phyloP scores from a whole-genome alignment of 1,140 invertebrate genomes.

The Heliconius eleuchia region DNA sequence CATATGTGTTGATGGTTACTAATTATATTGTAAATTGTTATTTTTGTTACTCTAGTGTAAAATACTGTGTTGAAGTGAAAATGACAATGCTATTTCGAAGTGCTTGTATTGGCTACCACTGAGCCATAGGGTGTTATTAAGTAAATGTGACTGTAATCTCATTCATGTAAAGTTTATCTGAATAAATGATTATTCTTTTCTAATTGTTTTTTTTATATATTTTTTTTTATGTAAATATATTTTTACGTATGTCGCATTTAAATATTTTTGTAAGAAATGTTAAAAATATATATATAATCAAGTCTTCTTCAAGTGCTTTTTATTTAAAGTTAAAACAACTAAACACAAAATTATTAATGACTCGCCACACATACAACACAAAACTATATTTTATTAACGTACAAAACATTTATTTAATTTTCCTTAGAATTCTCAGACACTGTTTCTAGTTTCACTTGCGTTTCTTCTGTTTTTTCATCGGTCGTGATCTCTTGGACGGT shows the following conservation, averaged over 20 bases:
- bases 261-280: too few species aligned
- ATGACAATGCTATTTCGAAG: neutral
- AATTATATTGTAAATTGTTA: too few species aligned
- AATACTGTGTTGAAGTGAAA: neutral
- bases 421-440: constrained; percentile 50
- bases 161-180: neutral
- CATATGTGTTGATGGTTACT: neutral
- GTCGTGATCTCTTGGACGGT: neutral
- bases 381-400: neutral
- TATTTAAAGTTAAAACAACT: neutral
- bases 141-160: neutral
- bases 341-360: neutral
- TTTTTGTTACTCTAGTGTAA: too few species aligned
- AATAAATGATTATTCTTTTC: neutral
- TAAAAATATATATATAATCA: too few species aligned
- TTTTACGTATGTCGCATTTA: too few species aligned
- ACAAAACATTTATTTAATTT: constrained; percentile 29
- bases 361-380: neutral
- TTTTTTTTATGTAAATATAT: neutral
- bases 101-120: too few species aligned
- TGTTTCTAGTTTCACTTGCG: constrained; percentile 43
- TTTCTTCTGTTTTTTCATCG: constrained; percentile 28
- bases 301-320: too few species aligned
- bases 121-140: neutral
- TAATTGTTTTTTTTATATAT: neutral